Percentiles rank a stretch among this genome's conserved stretches.
Evolutionary conservation across 2,888 invertebrate species (phyloP).

Genomic region (Caenorhabditis sp.): DNA sequence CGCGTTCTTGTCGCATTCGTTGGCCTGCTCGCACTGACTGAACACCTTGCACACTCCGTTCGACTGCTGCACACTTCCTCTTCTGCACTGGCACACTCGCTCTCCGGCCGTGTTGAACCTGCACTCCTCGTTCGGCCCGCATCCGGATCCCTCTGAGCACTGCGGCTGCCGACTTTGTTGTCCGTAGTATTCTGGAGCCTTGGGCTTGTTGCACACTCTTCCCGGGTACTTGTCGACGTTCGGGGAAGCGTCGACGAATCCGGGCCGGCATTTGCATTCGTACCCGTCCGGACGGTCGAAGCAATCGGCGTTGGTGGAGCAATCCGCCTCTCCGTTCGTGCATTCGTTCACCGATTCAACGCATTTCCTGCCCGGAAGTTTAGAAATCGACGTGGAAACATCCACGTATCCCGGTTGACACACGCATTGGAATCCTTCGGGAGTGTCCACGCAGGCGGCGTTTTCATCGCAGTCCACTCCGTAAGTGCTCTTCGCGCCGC

Average conservation of each 20-base stretch:
- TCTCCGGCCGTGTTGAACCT: conserved; percentile 62
- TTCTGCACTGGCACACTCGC: conserved; percentile 64
- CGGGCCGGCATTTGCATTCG: conserved; percentile 91
- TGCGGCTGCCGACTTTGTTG: conserved; percentile 61
- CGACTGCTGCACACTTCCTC: conserved; percentile 65
- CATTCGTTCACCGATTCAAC: conserved; percentile 74
- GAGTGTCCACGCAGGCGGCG: conserved; percentile 75
- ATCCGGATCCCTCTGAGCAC: conserved; percentile 61
- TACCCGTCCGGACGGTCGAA: conserved; percentile 91
- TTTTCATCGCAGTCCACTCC: conserved; percentile 75
- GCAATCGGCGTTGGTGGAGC: conserved; percentile 89
- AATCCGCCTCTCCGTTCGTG: conserved; percentile 84
- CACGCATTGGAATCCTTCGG: conserved; percentile 73
- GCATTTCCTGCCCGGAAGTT: conserved; percentile 73
- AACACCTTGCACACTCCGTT: conserved; percentile 72
- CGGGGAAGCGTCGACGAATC: conserved; percentile 83
- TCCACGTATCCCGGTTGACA: conserved; percentile 76
- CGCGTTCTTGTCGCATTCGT: conserved; percentile 74
- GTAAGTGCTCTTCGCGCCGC: conserved; percentile 66
- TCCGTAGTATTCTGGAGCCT: conserved; percentile 69
- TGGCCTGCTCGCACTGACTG: conserved; percentile 69
- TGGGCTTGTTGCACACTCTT: conserved; percentile 74
- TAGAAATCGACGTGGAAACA: conserved; percentile 68
- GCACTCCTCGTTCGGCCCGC: conserved; percentile 73
- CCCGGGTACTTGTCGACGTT: conserved; percentile 74